These are phyloP conservation scores for Ditylenchus dipsaci DNA, from an alignment of 1,140 invertebrate species.

Conservation along the genomic window DNA sequence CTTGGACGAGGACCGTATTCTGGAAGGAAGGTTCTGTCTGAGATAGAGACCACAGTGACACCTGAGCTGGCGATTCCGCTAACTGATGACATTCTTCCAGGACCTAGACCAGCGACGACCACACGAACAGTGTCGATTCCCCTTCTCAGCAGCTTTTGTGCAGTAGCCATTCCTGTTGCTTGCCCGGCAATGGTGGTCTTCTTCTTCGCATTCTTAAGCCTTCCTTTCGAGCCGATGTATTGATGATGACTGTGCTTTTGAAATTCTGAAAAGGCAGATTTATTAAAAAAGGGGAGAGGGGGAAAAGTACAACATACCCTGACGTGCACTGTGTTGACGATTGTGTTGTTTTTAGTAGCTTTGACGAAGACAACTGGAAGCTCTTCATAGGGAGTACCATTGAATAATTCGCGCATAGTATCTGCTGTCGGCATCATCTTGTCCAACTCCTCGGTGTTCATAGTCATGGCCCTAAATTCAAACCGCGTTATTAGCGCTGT, in stretches of 20 bases:
- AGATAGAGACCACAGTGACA: slow-evolving; percentile 77
- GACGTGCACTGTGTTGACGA: slow-evolving; percentile 42
- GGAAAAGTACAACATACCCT: slow-evolving; percentile 29
- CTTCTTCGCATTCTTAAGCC: slow-evolving; percentile 84
- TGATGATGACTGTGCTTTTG: neutral
- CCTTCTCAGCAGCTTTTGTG: slow-evolving; percentile 58
- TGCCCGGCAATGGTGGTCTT: slow-evolving; percentile 92
- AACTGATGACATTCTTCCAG: slow-evolving; percentile 67
- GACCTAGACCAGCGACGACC: slow-evolving; percentile 55
- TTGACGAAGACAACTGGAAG: slow-evolving; percentile 54
- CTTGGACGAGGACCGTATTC: slow-evolving; percentile 66
- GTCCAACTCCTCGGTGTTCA: slow-evolving; percentile 46
- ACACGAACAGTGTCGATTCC: slow-evolving; percentile 62
- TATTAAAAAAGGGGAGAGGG: no score
- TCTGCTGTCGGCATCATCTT: slow-evolving; percentile 41
- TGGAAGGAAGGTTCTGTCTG: slow-evolving; percentile 77
- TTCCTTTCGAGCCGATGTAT: neutral
- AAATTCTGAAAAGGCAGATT: neutral
- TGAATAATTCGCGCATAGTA: slow-evolving; percentile 44
- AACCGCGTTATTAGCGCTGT: no score
- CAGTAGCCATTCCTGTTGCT: slow-evolving; percentile 76
- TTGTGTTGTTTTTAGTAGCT: slow-evolving; percentile 54
- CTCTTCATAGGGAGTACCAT: slow-evolving; percentile 46
- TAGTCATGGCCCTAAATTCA: slow-evolving; percentile 4
- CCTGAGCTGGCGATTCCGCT: slow-evolving; percentile 86